These are phyloP conservation scores for Struthidea cinerea DNA, from an alignment of 2,113 vertebrate genomes.

Conservation along the genomic window DNA sequence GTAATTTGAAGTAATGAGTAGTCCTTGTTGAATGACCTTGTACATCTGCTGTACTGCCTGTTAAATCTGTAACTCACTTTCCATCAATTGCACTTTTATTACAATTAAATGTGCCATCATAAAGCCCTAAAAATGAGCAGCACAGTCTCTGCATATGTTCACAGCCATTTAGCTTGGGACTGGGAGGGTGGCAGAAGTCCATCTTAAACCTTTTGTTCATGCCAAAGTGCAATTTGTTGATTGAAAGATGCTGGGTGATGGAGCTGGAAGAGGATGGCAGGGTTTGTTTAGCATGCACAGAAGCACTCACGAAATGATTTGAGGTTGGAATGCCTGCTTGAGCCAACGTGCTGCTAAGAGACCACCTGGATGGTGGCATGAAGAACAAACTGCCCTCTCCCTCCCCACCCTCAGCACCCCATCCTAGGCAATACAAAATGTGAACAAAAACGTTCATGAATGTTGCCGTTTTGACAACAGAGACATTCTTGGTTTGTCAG, in stretches of 20 bases:
- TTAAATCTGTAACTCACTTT: constrained; percentile 52
- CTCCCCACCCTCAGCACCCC: background rate
- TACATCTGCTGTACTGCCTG: constrained; percentile 54
- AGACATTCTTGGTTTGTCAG: background rate
- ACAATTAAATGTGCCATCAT: constrained; percentile 58
- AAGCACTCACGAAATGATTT: background rate
- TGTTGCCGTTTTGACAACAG: background rate
- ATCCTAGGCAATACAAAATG: background rate
- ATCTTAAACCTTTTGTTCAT: constrained; percentile 48
- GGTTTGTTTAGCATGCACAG: constrained; percentile 9
- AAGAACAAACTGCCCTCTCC: background rate
- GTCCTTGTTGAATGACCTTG: constrained; percentile 64
- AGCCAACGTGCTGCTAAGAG: constrained; percentile 21
- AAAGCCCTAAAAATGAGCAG: constrained; percentile 53
- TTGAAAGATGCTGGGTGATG: constrained; percentile 45
- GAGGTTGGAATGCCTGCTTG: background rate
- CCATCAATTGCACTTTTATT: constrained; percentile 61
- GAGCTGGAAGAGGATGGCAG: constrained; percentile 9
- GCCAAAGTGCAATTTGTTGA: constrained; percentile 64
- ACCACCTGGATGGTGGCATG: constrained; percentile 22
- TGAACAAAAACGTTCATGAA: background rate
- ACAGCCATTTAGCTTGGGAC: constrained; percentile 51
- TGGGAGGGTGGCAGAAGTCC: constrained; percentile 58
- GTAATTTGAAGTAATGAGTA: constrained; percentile 70
- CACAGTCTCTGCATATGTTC: constrained; percentile 56